A percentile compares a stretch with the other conserved stretches of the same genome.
These are phyloP conservation scores for Melinaea marsaeus DNA, from an alignment of 2,888 invertebrate genomes.

Conservation along the genomic window DNA sequence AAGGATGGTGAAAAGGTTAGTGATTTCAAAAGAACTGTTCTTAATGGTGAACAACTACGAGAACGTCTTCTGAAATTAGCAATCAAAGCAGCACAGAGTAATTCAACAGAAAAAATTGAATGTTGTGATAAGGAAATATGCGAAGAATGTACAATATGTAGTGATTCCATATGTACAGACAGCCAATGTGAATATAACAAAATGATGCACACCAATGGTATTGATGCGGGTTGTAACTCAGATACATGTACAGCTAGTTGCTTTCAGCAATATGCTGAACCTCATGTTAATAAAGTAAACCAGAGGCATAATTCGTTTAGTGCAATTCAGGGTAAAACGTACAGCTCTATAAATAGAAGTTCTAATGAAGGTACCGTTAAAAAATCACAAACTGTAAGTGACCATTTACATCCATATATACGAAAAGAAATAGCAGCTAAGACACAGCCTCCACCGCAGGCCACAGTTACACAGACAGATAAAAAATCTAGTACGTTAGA, in stretches of 20 bases:
- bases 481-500: slow-evolving; percentile 48
- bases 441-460: slow-evolving; percentile 37
- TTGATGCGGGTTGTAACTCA: slow-evolving; percentile 66
- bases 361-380: slow-evolving; percentile 61
- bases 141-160: slow-evolving; percentile 73
- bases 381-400: slow-evolving; percentile 69
- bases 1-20: slow-evolving; percentile 58
- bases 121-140: slow-evolving; percentile 75
- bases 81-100: slow-evolving; percentile 68
- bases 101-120: slow-evolving; percentile 70
- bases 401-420: slow-evolving; percentile 73
- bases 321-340: slow-evolving; percentile 66
- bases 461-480: slow-evolving; percentile 17
- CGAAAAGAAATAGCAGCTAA: slow-evolving; percentile 68
- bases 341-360: slow-evolving; percentile 49
- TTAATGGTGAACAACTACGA: slow-evolving; percentile 82
- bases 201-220: slow-evolving; percentile 66
- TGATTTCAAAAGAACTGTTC: slow-evolving; percentile 69
- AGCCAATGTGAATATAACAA: slow-evolving; percentile 74
- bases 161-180: slow-evolving; percentile 73
- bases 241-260: slow-evolving; percentile 68
- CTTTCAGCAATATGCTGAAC: slow-evolving; percentile 61
- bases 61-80: slow-evolving; percentile 81
- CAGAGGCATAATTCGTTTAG: slow-evolving; percentile 73
- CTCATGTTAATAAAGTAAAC: slow-evolving; percentile 51